Evolutionary conservation across 2,113 vertebrate genomes (phyloP).

Genomic region (Polyodon spathula): DNA sequence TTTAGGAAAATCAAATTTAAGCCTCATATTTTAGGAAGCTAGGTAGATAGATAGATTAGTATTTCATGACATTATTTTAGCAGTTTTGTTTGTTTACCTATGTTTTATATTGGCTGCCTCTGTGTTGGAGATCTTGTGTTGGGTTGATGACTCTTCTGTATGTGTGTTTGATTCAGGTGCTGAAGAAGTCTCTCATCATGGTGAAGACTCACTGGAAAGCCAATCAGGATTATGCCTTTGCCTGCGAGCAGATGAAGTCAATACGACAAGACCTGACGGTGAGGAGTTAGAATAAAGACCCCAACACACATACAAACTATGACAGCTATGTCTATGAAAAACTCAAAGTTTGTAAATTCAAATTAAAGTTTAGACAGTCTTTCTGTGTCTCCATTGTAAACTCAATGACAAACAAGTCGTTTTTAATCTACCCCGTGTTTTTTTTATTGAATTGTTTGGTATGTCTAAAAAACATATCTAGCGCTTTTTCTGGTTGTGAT

Average conservation of each 20-base stretch:
- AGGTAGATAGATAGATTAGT: no score
- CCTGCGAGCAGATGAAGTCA: conserved; percentile 88
- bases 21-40: no score
- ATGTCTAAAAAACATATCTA: no score
- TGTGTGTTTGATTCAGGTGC: conserved; percentile 57
- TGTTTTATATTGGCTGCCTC: no score
- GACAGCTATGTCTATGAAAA: background rate
- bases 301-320: background rate
- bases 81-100: no score
- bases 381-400: background rate
- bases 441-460: no score
- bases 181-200: conserved; percentile 67
- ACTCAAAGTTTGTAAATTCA: no score
- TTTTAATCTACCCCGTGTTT: no score
- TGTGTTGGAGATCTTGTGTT: background rate
- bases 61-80: no score
- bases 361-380: background rate
- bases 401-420: no score
- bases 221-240: conserved; percentile 77
- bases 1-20: no score
- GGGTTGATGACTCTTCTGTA: background rate
- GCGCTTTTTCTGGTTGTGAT: no score
- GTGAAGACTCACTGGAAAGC: conserved; percentile 81
- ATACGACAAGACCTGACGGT: conserved; percentile 87
- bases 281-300: conserved; percentile 15